Evolutionary conservation across 2,797 vertebrate species (phyloP).

Genomic region (Triplophysa bombifrons): DNA sequence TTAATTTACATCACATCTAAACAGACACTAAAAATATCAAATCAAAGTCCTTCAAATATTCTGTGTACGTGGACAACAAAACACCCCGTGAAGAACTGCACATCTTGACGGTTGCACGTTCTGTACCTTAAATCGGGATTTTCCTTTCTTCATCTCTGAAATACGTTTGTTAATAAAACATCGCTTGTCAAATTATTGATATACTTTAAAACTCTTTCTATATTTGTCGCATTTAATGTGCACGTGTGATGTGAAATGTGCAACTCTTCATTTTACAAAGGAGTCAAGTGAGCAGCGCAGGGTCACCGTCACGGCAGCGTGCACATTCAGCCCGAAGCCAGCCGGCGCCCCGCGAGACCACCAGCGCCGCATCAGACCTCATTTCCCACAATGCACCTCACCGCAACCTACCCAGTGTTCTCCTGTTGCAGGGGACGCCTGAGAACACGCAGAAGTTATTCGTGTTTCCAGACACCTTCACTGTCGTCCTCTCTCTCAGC

Average conservation of each 20-base stretch:
- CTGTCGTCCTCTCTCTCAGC: slow-evolving; percentile 8
- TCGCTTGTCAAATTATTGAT: no score
- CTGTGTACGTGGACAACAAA: no score
- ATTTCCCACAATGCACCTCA: slow-evolving; percentile 55
- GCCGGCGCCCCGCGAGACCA: slow-evolving; percentile 48
- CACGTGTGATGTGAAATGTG: slow-evolving; percentile 3
- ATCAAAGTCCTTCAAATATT: no score
- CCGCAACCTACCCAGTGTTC: slow-evolving; percentile 33
- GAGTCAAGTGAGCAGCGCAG: slow-evolving; percentile 34
- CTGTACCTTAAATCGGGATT: no score
- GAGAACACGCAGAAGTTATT: slow-evolving; percentile 34
- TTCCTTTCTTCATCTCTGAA: no score
- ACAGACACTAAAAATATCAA: no score
- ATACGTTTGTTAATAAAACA: no score
- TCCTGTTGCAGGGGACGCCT: slow-evolving; percentile 36
- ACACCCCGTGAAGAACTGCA: no score
- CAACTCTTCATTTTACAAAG: slow-evolving; percentile 41
- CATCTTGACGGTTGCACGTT: no score
- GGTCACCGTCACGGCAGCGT: slow-evolving; percentile 63
- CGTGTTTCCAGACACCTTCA: slow-evolving; percentile 42
- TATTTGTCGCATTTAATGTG: background rate
- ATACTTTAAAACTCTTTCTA: background rate
- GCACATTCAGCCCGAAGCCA: slow-evolving; percentile 50
- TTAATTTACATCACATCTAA: no score
- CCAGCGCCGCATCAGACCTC: slow-evolving; percentile 43